Evolutionary conservation across 2,888 invertebrate species (phyloP).

Genomic region (Meta bourneti): DNA sequence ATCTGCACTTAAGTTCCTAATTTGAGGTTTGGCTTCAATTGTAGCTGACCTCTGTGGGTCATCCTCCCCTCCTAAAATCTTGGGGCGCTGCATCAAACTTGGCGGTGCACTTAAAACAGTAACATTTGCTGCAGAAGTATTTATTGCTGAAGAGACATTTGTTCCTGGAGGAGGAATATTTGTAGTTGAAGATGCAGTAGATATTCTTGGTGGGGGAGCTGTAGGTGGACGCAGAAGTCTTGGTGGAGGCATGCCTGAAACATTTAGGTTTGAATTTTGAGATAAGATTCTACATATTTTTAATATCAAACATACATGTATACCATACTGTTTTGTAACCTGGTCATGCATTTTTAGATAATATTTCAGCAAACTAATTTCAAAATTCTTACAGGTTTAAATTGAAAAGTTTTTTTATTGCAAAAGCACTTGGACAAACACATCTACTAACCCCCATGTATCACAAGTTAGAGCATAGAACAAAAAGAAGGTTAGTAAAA

Average conservation of each 20-base stretch:
- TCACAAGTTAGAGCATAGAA: too few relatives aligned
- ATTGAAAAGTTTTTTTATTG: too few relatives aligned
- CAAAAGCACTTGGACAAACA: too few relatives aligned
- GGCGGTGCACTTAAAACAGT: constrained; percentile 87
- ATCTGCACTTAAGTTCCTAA: constrained; percentile 94
- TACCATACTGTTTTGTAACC: too few relatives aligned
- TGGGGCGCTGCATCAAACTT: constrained; percentile 87
- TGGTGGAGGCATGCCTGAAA: constrained; percentile 78
- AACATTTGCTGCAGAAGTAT: constrained; percentile 82
- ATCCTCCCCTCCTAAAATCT: constrained; percentile 75
- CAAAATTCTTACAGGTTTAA: too few relatives aligned
- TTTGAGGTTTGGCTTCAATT: constrained; percentile 97
- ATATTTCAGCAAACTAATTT: too few relatives aligned
- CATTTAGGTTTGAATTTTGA: neutral
- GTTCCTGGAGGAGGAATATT: constrained; percentile 81
- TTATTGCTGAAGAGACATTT: constrained; percentile 3
- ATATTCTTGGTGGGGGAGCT: constrained; percentile 71
- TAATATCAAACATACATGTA: too few relatives aligned
- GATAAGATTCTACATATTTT: neutral
- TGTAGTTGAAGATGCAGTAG: constrained; percentile 65
- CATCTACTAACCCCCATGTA: too few relatives aligned
- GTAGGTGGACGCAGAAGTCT: constrained; percentile 75
- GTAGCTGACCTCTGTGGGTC: constrained; percentile 84
- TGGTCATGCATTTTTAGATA: too few relatives aligned
- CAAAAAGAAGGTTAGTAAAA: too few relatives aligned